Conservation (phyloP, 2,888 invertebrate genomes). For the Druceiella hillmani region DNA sequence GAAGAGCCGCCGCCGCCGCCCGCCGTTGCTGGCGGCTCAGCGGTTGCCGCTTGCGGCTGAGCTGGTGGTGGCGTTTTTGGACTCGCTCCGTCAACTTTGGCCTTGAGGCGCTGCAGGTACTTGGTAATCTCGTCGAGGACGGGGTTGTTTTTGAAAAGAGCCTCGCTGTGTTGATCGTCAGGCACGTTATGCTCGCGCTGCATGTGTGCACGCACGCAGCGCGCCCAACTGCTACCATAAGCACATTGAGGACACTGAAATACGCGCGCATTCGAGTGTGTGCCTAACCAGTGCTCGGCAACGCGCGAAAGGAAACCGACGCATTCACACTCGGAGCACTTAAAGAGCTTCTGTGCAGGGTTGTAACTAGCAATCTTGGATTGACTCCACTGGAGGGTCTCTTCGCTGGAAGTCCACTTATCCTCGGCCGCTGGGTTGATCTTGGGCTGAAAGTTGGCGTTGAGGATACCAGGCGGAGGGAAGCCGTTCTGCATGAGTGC, state of each 20-base stretch:
- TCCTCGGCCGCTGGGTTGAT: constrained; percentile 47
- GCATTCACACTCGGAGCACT: constrained; percentile 71
- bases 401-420: constrained; percentile 66
- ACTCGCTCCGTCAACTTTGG: constrained; percentile 45
- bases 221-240: constrained; percentile 70
- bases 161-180: constrained; percentile 57
- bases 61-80: constrained; percentile 15
- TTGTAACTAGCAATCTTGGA: constrained; percentile 78
- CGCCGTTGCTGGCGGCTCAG: constrained; percentile 12
- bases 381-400: constrained; percentile 67
- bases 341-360: constrained; percentile 67
- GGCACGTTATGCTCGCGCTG: constrained; percentile 66
- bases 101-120: constrained; percentile 63
- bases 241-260: constrained; percentile 64
- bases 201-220: constrained; percentile 67
- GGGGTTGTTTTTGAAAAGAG: constrained; percentile 64
- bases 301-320: constrained; percentile 68
- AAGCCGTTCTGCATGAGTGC: constrained; percentile 73
- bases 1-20: constrained; percentile 9
- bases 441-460: constrained; percentile 53
- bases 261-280: constrained; percentile 62
- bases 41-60: constrained; percentile 27
- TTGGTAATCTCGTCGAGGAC: constrained; percentile 69
- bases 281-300: constrained; percentile 74
- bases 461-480: constrained; percentile 57